Evolutionary conservation across 2,888 invertebrate genomes (phyloP).

Genomic region (Gymnosoma rotundatum): DNA sequence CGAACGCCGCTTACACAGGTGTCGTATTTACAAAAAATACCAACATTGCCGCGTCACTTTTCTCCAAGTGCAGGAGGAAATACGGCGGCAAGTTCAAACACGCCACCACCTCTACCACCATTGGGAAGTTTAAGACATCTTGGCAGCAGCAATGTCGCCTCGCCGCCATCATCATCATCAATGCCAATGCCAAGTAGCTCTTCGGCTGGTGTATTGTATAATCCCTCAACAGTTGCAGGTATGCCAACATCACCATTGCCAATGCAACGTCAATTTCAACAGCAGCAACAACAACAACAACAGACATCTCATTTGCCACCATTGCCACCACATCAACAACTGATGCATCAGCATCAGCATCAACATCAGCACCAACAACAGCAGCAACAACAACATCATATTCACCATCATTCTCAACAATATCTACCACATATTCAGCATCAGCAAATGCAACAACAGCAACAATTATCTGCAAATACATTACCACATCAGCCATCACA

Average conservation of each 20-base stretch:
- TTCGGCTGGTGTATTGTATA: conserved; percentile 79
- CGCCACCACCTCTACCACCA: conserved; percentile 62
- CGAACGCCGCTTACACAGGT: conserved; percentile 81
- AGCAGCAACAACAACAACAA: conserved; percentile 68
- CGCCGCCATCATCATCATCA: conserved; percentile 59
- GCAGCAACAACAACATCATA: conserved; percentile 73
- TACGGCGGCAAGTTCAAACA: conserved; percentile 63
- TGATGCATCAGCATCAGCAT: conserved; percentile 61
- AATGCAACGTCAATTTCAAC: conserved; percentile 78
- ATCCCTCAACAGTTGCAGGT: conserved; percentile 75
- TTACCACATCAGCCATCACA: conserved; percentile 72
- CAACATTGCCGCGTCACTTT: conserved; percentile 81
- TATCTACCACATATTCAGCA: conserved; percentile 64
- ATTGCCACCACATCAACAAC: conserved; percentile 63
- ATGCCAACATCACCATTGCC: conserved; percentile 81
- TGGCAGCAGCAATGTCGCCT: conserved; percentile 62
- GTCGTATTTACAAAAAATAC: conserved; percentile 81
- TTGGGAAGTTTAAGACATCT: conserved; percentile 65
- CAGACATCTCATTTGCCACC: conserved; percentile 67
- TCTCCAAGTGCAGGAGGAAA: conserved; percentile 74
- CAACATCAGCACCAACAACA: conserved; percentile 61
- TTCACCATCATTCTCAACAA: conserved; percentile 73
- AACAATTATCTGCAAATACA: conserved; percentile 58
- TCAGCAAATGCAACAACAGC: conserved; percentile 64
- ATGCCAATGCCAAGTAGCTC: conserved; percentile 78